A percentile compares a stretch with the other conserved stretches of the same genome.
These are phyloP conservation scores for Sepiola atlantica DNA, from an alignment of 2,888 invertebrate genomes.

Conservation along the genomic window DNA sequence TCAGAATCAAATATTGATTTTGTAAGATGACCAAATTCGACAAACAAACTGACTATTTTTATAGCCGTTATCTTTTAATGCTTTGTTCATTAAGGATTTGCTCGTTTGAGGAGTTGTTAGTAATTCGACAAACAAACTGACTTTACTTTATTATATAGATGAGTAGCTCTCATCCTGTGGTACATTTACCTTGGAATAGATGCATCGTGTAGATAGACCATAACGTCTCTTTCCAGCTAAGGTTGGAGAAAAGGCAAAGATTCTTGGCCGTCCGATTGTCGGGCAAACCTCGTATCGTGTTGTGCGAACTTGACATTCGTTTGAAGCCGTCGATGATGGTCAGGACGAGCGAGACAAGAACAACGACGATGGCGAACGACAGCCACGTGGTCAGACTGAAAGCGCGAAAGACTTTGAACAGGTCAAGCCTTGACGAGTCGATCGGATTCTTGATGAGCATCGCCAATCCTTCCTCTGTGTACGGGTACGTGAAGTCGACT, in stretches of 20 bases:
- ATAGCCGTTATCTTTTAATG: too few species aligned
- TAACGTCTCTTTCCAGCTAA: constrained; percentile 37
- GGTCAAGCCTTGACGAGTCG: constrained; percentile 54
- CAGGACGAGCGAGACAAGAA: constrained; percentile 56
- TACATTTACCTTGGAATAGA: not conserved
- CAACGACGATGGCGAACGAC: constrained; percentile 54
- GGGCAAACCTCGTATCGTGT: not conserved
- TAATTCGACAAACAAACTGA: too few species aligned
- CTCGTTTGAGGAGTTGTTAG: too few species aligned
- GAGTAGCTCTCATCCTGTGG: not conserved
- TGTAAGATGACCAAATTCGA: too few species aligned
- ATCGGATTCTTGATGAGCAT: constrained; percentile 59
- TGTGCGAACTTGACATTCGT: not conserved
- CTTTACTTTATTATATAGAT: too few species aligned
- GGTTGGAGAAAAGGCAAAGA: not conserved
- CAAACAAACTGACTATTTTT: too few species aligned
- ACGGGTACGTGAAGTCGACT: constrained; percentile 57
- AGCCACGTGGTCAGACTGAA: constrained; percentile 60
- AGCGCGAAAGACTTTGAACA: constrained; percentile 62
- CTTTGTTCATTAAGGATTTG: too few species aligned
- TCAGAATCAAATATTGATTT: too few species aligned
- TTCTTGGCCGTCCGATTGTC: not conserved
- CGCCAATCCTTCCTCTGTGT: constrained; percentile 62
- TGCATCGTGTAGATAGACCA: constrained; percentile 32
- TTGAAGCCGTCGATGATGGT: constrained; percentile 55